Percentiles rank a stretch among this genome's conserved stretches.
Evolutionary conservation across 2,888 invertebrate species (phyloP).

Genomic region (Tachina grossa): DNA sequence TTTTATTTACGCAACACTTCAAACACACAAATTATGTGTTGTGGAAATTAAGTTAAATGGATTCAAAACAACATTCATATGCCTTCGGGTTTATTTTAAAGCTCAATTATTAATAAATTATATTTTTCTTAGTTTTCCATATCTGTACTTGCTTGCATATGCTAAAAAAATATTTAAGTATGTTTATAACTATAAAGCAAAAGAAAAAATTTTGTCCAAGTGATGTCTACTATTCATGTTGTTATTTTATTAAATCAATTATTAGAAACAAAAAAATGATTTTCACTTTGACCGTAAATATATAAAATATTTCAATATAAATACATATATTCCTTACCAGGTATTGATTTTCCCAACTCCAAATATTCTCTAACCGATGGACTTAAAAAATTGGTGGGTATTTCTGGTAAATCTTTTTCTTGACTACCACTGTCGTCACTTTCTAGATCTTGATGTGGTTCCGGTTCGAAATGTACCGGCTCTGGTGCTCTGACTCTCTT

Average conservation of each 20-base stretch:
- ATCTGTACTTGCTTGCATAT: slow-evolving; percentile 28
- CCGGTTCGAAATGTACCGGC: slow-evolving; percentile 81
- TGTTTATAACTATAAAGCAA: slow-evolving; percentile 17
- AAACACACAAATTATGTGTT: slow-evolving; percentile 9
- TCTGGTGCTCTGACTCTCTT: slow-evolving; percentile 86
- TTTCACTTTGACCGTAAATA: background rate
- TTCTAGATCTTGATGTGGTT: slow-evolving; percentile 83
- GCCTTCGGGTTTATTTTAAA: slow-evolving; percentile 59
- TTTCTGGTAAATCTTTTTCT: slow-evolving; percentile 82
- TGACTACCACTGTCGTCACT: slow-evolving; percentile 81
- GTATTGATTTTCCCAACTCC: slow-evolving; percentile 94
- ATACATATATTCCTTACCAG: slow-evolving; percentile 85
- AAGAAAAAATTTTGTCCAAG: background rate
- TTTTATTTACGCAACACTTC: background rate
- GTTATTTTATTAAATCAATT: background rate
- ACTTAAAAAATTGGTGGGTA: slow-evolving; percentile 91
- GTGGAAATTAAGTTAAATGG: slow-evolving; percentile 40
- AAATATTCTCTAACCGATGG: slow-evolving; percentile 93
- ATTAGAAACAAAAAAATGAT: background rate
- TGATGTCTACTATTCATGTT: too few species aligned
- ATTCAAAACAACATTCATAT: slow-evolving; percentile 58
- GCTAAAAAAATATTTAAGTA: slow-evolving; percentile 33
- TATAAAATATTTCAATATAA: background rate
- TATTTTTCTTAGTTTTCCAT: background rate
- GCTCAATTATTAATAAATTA: slow-evolving; percentile 60